Evolutionary conservation across 2,113 vertebrate species (phyloP), one percentile per base, ranked within the genome.

Genomic region (Hyaena hyaena): DNA sequence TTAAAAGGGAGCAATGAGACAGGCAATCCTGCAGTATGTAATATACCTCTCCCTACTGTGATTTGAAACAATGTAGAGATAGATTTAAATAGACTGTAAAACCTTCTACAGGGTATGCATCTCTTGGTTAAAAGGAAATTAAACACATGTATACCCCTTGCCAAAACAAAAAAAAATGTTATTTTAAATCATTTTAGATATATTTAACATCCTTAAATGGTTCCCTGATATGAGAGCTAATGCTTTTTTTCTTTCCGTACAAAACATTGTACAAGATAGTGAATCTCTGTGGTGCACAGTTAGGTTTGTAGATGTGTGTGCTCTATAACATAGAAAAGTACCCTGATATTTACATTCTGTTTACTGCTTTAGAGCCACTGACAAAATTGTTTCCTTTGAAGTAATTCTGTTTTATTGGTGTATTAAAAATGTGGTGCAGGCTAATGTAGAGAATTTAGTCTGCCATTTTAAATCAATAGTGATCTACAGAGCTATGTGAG

Each of bases 381-480:
- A 14, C 0, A 91, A 90, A 97, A 96, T 81, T 45, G 15, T 89
- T 97, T 97, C 6, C 63, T 97, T 95, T 96, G n/a, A 95, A 97
- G 19, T 92, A 97, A 81, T 93, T 91, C 0, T 97, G 92, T 97
- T 97, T 89, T 98, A 71, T 89, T 96, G 17, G 43, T 21, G 6
- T 92, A 93, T 96, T 89, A 97, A 98, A 98, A 97, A 97, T 82
- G n/a, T 63, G 2, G 80, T 98, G 28, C 16, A 91, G 2, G 26
- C 1, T 98, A 97, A 97, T 93, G 89, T 58, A 5, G 89, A 97
- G 92, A 97, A 98, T 90, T 97, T 95, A 96, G 96, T 92, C 66
- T 87, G 58, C 39, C 95, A 85, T 90, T 97, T 98, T 98, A 97
- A 98, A 97, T 97, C 91, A 95, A 11, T 55, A 21, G 23, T 97